Conservation (phyloP, 1,140 invertebrate genomes). For the Argopecten irradians region DNA sequence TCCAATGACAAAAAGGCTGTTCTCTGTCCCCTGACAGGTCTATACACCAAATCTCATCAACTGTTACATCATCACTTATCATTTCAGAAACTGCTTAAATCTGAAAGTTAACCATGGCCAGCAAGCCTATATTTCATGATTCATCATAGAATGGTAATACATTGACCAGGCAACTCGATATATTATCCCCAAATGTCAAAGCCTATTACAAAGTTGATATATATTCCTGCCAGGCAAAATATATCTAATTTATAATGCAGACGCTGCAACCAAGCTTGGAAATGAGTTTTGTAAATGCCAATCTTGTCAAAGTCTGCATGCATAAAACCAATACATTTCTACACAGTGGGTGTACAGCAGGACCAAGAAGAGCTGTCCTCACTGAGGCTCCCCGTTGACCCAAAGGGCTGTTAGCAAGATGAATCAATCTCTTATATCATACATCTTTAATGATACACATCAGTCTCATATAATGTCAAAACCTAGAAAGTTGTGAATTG, state of each 20-base stretch:
- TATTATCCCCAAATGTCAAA: not conserved
- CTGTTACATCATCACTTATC: not conserved
- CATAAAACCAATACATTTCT: not conserved
- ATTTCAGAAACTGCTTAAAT: not conserved
- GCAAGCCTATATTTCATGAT: not conserved
- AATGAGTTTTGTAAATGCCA: conserved; percentile 19
- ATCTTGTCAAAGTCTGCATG: conserved; percentile 16
- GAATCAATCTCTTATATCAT: no score
- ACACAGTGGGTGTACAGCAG: not conserved
- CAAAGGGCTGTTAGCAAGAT: not conserved
- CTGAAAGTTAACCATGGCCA: not conserved
- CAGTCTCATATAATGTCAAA: no score
- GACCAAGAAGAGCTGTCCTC: not conserved
- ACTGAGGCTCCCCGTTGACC: not conserved
- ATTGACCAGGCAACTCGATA: not conserved
- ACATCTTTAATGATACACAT: no score
- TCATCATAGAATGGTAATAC: not conserved
- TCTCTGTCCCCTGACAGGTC: not conserved
- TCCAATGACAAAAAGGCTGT: not conserved
- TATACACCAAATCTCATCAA: not conserved
- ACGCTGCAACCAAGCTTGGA: not conserved
- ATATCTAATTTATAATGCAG: not conserved
- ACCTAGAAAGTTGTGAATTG: no score
- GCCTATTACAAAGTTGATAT: conserved; percentile 23
- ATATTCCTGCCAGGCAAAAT: not conserved